Conservation (phyloP, 1,140 invertebrate species). For the Sweltsa coloradensis region DNA sequence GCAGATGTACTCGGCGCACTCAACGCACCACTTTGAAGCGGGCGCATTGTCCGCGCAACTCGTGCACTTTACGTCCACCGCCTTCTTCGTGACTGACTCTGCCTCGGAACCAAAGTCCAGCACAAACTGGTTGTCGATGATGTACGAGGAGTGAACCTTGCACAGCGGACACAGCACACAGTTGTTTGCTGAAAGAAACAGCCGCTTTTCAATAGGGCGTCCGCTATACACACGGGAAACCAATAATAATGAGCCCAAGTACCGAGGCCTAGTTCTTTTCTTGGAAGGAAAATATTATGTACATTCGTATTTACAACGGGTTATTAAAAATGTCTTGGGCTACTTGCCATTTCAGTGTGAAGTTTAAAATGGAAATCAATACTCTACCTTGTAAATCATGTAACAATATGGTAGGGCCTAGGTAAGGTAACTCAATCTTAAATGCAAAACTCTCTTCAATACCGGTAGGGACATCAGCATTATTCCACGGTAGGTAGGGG, state of each 20-base stretch:
- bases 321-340: neutral
- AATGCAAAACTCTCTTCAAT: too few species aligned
- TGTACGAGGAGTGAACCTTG: conserved; percentile 41
- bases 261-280: too few species aligned
- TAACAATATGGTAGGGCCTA: too few species aligned
- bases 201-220: neutral
- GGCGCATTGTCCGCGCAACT: conserved; percentile 68
- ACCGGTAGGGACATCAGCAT: too few species aligned
- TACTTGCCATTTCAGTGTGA: neutral
- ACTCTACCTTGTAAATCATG: too few species aligned
- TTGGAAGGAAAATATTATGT: neutral
- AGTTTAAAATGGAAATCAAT: neutral
- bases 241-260: neutral
- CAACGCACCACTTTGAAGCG: conserved; percentile 74
- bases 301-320: neutral
- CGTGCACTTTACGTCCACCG: conserved; percentile 60
- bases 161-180: conserved; percentile 40
- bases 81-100: conserved; percentile 26
- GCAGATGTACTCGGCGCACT: conserved; percentile 84
- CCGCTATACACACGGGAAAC: neutral
- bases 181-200: conserved; percentile 8
- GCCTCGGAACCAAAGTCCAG: conserved; percentile 38
- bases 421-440: too few species aligned
- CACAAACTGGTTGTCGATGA: conserved; percentile 67
- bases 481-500: neutral